A percentile compares a stretch with the other conserved stretches of the same genome.
These are phyloP conservation scores for Eucidaris tribuloides DNA, from an alignment of 35 echinoderm and acorn worm species.

Conservation along the genomic window DNA sequence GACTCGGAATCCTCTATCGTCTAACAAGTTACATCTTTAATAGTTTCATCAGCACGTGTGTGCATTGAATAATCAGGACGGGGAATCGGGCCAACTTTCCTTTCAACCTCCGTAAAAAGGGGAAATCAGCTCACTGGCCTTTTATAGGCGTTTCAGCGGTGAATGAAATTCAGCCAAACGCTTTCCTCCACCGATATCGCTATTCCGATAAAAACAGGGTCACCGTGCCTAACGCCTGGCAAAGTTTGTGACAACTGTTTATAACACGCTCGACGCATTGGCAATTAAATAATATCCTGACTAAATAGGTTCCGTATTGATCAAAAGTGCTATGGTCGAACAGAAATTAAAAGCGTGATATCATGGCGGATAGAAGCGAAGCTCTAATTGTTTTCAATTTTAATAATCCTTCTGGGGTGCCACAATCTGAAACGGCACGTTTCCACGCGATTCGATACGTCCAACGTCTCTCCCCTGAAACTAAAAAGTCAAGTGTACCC, in stretches of 20 bases:
- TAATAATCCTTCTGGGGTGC: slow-evolving; percentile 5
- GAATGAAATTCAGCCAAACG: too few species aligned
- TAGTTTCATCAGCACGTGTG: slow-evolving; percentile 21
- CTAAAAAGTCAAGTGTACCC: background rate
- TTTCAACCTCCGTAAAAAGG: too few species aligned
- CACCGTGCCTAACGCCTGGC: too few species aligned
- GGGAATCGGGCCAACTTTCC: slow-evolving; percentile 1
- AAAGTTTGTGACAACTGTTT: slow-evolving; percentile 35
- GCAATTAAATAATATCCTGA: slow-evolving; percentile 15
- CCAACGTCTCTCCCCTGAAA: slow-evolving; percentile 4
- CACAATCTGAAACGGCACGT: slow-evolving; percentile 13
- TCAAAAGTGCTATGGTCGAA: background rate
- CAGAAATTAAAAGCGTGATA: slow-evolving; percentile 12
- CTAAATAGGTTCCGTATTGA: slow-evolving; percentile 31
- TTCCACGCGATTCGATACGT: slow-evolving; percentile 13
- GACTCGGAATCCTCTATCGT: slow-evolving; percentile 1
- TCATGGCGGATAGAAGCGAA: slow-evolving; percentile 18
- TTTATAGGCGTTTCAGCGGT: too few species aligned
- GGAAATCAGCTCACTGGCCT: too few species aligned
- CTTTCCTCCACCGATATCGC: too few species aligned
- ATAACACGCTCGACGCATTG: slow-evolving; percentile 11
- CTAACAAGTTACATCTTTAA: slow-evolving; percentile 36
- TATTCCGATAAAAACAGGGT: too few species aligned
- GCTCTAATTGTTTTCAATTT: slow-evolving; percentile 37
- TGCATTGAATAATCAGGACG: slow-evolving; percentile 15